Base-by-base conservation (phyloP, 92 coral and sea anemone genomes). In the Bergia sp. region DNA sequence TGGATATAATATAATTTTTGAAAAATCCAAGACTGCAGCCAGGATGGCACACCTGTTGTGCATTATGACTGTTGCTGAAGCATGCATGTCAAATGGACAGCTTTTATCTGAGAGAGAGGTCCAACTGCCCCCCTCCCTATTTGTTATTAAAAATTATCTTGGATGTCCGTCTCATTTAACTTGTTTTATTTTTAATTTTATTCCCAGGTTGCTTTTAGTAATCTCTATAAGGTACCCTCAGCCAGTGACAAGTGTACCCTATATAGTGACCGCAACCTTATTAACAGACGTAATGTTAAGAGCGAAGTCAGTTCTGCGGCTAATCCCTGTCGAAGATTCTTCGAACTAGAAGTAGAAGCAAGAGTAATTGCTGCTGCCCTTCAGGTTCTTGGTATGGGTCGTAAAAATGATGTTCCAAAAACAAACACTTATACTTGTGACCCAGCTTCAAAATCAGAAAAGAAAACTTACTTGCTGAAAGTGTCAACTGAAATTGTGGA, bases 181-280 rank as follows among this genome's bases (percentile, higher is more conserved):
- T 23, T 61, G 7, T 85, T 77, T 85, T 85, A 67, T 41, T 38
- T 43, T 29, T 36, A 11, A 6, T 66, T 2, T 43, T 65, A n/a
- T 67, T 49, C 44, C 29, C 61, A 94, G 95, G 89, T 92, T 83
- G 93, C 92, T 55, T 93, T 91, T 73, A 49, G 88, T n/a, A 95
- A 88, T 45, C 86, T 93, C 11, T 95, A 88, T 89, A 94, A 79
- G 55, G 80, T 84, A n/a, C 57, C 98, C 44, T 95, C 98, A 18
- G 92, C 90, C 80, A 86, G 86, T 86, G 97, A 94, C 89, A 95
- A 93, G 84, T 93, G 98, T 64, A 95, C 96, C n/a, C 36, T 93
- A 92, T 95, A 93, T 41, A 86, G 91, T 72, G 96, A 93, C 85
- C 45, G 94, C 78, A 95, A 88, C 58, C 85, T 95, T 36, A 74